Evolutionary conservation across 1,140 invertebrate species (phyloP), one percentile per base, ranked within the genome.

Genomic region (Mylabris phalerata): DNA sequence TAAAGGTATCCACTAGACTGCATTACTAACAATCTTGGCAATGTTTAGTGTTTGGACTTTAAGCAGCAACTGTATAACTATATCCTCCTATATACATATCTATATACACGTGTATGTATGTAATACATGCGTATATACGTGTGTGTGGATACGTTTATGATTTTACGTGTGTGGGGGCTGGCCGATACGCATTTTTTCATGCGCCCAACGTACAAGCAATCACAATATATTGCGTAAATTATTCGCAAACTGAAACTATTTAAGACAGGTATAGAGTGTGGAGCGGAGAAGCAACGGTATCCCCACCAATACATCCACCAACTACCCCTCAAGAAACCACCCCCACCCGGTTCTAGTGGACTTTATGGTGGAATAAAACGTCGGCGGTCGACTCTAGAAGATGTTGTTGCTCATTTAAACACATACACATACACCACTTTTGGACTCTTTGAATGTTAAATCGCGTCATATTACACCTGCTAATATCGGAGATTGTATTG

Each of bases 161-260:
- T 7, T 32, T 32, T 32, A 32, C 32, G 7, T 32, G 32, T 32
- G 19, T 19, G 19, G 19, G 32, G 32, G 32, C 32, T 32, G 32
- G 32, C 32, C 32, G 32, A 32, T 32, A 54, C 51, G 51, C 51
- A 54, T 54, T 54, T 55, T 55, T 46, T 43, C 52, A 55, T 32
- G 32, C 32, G 32, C 32, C 32, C 32, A 32, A 55, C 44, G 47
- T 55, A 46, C 44, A 13, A 47, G 45, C 52, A 55, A 55, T 55
- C 52, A 55, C 52, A 55, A 55, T 55, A 55, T 55, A 55, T 55
- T 55, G 52, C 52, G 52, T 55, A 48, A 55, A 55, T 55, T 55
- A 55, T 55, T 55, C 44, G 26, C 45, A 32, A 55, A 55, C 52
- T 55, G 27, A 48, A 55, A 55, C 52, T 55, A 55, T 55, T 55